Base-by-base conservation (phyloP, 2,888 invertebrate species). In the Allygus modestus region DNA sequence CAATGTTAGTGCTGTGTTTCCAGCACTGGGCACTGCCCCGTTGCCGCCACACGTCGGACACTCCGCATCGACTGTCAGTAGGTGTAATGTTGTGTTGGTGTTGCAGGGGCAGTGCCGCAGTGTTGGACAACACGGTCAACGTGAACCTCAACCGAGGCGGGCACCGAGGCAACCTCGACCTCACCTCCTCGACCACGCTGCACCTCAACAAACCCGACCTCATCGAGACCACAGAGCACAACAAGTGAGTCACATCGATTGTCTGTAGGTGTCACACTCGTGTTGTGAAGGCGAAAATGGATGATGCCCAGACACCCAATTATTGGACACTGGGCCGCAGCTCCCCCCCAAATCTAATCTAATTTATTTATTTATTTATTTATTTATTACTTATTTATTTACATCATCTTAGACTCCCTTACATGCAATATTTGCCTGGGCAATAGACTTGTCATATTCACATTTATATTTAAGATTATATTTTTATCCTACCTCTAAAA, bases 121-220 rank as follows among this genome's bases (percentile, higher is more conserved):
- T 84, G n/a, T 41, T 85, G 85, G 85, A 85, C 82, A 84, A 84
- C 81, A 84, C 85, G 0, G 84, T 84, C 31, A 86, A 87, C 84
- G 88, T 88, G 71, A 89, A 89, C 87, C 87, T 88, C 37, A 89
- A 85, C 58, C 73, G 82, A 37, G 77, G 82, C 23, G 69, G 84
- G 7, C 51, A 88, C 88, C 65, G 65, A 46, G 85, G 88, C 33
- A 87, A 88, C 9, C 84, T 88, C 26, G 89, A 88, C 82, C 86
- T 88, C 31, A 88, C 88, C 23, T 65, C 88, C 12, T 28, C 65
- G n/a, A 79, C 87, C n/a, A 83, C 87, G 4, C 84, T 88, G 26
- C 86, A 88, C n/a, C 84, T 86, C 81, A 86, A 86, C 83, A 88
- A 88, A 85, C 89, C 89, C 15, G 89, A 89, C 87, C 88, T 89